phyloP scores from a whole-genome alignment of 2,113 vertebrate species.

The Junco hyemalis region DNA sequence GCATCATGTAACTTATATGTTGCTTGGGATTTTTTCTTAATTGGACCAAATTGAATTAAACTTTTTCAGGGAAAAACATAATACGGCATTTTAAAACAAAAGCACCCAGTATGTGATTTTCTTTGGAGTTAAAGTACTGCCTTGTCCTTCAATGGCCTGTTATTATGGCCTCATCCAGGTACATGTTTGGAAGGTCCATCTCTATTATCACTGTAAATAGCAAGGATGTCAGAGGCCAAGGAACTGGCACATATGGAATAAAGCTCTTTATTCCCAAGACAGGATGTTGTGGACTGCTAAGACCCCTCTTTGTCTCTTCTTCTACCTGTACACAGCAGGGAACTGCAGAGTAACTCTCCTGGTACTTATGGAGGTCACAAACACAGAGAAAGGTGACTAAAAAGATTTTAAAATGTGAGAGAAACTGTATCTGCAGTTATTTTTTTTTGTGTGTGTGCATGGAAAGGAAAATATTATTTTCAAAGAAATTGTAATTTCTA shows the following conservation, averaged over 20 bases:
- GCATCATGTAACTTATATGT: not conserved
- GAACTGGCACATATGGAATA: not conserved
- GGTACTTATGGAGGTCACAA: not conserved
- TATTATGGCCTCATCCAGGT: not conserved
- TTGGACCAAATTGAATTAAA: not conserved
- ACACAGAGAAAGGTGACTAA: not conserved
- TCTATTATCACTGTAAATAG: not conserved
- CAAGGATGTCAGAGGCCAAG: not conserved
- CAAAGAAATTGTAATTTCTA: not conserved
- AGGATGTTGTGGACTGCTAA: not conserved
- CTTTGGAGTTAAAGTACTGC: not conserved
- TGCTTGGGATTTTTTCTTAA: not conserved
- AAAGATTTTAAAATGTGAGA: not conserved
- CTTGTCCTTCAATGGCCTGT: not conserved
- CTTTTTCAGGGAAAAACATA: not conserved
- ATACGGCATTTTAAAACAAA: not conserved
- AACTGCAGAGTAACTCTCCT: not conserved
- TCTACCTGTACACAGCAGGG: not conserved
- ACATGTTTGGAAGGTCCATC: not conserved
- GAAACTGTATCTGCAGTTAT: not conserved
- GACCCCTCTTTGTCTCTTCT: not conserved
- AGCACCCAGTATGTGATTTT: not conserved
- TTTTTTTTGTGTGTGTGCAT: not conserved
- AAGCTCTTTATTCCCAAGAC: not conserved
- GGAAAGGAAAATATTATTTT: not conserved